Evolutionary conservation across 2,113 vertebrate species (phyloP), one percentile per base, ranked within the genome.

Genomic region (Tragelaphus imberbis): DNA sequence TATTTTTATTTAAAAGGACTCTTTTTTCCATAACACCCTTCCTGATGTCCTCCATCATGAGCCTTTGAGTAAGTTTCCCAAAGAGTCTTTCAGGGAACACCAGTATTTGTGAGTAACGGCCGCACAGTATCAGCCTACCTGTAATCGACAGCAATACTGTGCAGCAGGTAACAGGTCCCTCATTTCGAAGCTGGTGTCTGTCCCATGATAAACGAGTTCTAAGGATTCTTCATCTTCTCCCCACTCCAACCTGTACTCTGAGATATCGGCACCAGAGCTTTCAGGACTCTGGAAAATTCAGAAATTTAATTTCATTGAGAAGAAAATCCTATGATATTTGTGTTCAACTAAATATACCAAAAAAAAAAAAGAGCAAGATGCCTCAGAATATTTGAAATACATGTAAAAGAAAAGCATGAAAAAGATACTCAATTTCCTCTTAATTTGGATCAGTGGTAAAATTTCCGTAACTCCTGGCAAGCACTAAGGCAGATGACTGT

Each of bases 201-300:
- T 98, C 68, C 99, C 99, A 0, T 97, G 99, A 94, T 99, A 99
- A 27, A 99, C 97, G 30, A 99, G 98, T 97, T 99, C 99, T 98
- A 99, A 99, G 93, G 99, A 99, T 3, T 99, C 99, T 44, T 99
- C 99, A n/a, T 99, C 98, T 97, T 99, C 99, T 95, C 99, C 99
- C 99, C 99, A 99, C 97, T 99, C 99, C 98, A 99, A 98, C 96
- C 99, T 99, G 98, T 99, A 99, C 97, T 99, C 99, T 2, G 99
- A 99, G 98, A 99, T 99, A 98, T 99, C 99, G 4, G 99, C 99
- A 63, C 99, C 99, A n/a, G 99, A 99, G 96, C 99, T 99, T 95
- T 99, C 99, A 0, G 99, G 99, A 98, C 99, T 99, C 99, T 99
- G 99, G 27, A 97, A 98, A 84, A 96, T 77, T 77, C 80, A 98